phyloP scores from a whole-genome alignment of 2,113 vertebrate species.

The Meriones unguiculatus region DNA sequence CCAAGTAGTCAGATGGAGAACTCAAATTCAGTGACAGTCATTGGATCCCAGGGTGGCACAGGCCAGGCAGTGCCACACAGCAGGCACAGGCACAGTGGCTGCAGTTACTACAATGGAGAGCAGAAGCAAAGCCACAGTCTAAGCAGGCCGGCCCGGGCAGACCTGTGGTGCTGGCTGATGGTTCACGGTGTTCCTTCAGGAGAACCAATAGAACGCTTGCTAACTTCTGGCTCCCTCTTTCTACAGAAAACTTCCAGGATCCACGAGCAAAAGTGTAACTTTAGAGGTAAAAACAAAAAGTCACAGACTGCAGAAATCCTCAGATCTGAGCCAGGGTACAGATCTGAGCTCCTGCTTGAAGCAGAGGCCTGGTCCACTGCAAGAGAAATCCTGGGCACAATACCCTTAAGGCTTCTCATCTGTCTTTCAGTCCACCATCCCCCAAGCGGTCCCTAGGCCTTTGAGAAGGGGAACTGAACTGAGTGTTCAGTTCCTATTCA shows the following conservation, averaged over 20 bases:
- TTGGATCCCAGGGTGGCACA: neutral
- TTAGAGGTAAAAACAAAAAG: neutral
- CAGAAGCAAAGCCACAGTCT: neutral
- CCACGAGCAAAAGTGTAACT: neutral
- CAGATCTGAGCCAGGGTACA: neutral
- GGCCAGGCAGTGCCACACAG: neutral
- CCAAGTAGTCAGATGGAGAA: neutral
- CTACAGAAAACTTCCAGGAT: neutral
- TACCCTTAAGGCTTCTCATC: too few relatives aligned
- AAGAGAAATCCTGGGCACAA: neutral
- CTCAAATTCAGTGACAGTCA: neutral
- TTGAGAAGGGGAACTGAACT: neutral
- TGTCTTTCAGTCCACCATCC: neutral
- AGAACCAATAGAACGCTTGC: too few relatives aligned
- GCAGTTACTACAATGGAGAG: neutral
- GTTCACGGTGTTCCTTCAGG: neutral
- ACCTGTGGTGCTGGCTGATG: neutral
- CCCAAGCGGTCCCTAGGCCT: too few relatives aligned
- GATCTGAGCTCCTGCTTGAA: neutral
- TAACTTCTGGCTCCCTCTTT: neutral
- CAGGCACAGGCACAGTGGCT: neutral
- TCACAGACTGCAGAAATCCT: neutral
- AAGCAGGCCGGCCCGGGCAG: neutral
- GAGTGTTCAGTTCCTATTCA: rapidly evolving
- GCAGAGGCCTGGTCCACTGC: neutral